Percentiles rank a stretch among this genome's conserved stretches.
Conservation (phyloP, 2,888 invertebrate species). For the Iselma pallidipennis region DNA sequence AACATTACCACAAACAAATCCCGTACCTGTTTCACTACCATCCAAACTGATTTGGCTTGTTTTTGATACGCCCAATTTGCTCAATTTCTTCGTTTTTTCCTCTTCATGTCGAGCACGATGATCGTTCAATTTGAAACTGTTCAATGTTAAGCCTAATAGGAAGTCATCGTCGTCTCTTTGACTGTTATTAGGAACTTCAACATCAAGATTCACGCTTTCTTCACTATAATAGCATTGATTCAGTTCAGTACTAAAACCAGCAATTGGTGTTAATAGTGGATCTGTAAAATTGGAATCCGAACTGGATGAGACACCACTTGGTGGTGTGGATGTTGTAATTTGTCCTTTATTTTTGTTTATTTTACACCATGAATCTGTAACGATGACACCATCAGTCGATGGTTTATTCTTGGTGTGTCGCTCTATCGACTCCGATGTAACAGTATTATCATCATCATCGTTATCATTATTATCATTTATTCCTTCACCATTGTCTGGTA, state of each 20-base stretch:
- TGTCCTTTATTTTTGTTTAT: conserved; percentile 28
- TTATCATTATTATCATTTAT: conserved; percentile 17
- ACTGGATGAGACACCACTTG: conserved; percentile 61
- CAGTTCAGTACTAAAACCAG: conserved; percentile 63
- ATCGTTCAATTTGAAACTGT: conserved; percentile 54
- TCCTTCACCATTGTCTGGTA: conserved; percentile 32
- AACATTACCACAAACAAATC: conserved; percentile 44
- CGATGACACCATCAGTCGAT: conserved; percentile 27
- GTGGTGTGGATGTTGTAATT: conserved; percentile 56
- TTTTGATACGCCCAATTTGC: conserved; percentile 53
- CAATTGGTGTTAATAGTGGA: conserved; percentile 65
- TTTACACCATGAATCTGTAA: conserved; percentile 48
- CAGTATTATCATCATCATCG: conserved; percentile 20
- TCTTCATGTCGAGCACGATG: conserved; percentile 48
- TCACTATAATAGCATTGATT: conserved; percentile 68
- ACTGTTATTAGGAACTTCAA: conserved; percentile 37
- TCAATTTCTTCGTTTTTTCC: conserved; percentile 46
- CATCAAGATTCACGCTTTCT: conserved; percentile 58
- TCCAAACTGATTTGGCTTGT: conserved; percentile 55
- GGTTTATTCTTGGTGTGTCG: not conserved
- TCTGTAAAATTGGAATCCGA: conserved; percentile 77
- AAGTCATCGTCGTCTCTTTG: conserved; percentile 36
- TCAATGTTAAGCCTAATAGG: conserved; percentile 46
- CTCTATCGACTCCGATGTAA: conserved; percentile 13
- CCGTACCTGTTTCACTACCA: conserved; percentile 44